A percentile compares a stretch with the other conserved stretches of the same genome.
Evolutionary conservation across 2,113 vertebrate genomes (phyloP).

Genomic region (Lepisosteus oculatus): DNA sequence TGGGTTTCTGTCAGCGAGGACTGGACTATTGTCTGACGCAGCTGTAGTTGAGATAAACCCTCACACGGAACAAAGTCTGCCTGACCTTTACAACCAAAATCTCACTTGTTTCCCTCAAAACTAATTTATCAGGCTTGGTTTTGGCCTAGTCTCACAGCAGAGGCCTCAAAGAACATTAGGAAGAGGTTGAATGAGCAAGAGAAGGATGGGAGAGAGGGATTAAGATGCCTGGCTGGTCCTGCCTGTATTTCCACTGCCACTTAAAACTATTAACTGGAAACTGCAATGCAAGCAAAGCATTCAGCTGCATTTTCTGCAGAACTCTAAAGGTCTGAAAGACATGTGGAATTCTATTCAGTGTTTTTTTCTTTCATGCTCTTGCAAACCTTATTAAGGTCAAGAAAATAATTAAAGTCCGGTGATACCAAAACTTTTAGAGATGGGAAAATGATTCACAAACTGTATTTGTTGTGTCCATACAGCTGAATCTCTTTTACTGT

Average conservation of each 20-base stretch:
- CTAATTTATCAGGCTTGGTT: conserved; percentile 78
- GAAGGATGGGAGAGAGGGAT: conserved; percentile 70
- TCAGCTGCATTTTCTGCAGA: conserved; percentile 32
- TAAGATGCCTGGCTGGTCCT: conserved; percentile 75
- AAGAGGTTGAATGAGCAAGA: conserved; percentile 67
- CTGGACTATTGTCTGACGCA: conserved; percentile 85
- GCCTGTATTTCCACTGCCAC: conserved; percentile 68
- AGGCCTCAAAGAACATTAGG: conserved; percentile 64
- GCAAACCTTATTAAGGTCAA: neutral
- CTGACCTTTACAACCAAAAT: conserved; percentile 94
- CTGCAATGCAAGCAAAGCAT: conserved; percentile 50
- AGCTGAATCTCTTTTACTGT: too few species aligned
- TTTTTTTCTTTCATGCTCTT: conserved; percentile 28
- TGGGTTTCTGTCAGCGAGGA: conserved; percentile 90
- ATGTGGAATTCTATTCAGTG: neutral
- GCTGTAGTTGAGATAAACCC: conserved; percentile 95
- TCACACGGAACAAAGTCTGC: conserved; percentile 93
- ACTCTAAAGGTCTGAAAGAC: neutral
- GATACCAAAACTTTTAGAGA: too few species aligned
- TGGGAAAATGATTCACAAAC: neutral
- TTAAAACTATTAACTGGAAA: conserved; percentile 42
- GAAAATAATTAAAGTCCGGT: too few species aligned
- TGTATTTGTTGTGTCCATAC: neutral
- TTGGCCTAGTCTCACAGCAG: conserved; percentile 61
- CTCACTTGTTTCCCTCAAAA: conserved; percentile 78